Base-by-base conservation (phyloP, 2,888 invertebrate genomes). In the Ecliptopera silaceata region DNA sequence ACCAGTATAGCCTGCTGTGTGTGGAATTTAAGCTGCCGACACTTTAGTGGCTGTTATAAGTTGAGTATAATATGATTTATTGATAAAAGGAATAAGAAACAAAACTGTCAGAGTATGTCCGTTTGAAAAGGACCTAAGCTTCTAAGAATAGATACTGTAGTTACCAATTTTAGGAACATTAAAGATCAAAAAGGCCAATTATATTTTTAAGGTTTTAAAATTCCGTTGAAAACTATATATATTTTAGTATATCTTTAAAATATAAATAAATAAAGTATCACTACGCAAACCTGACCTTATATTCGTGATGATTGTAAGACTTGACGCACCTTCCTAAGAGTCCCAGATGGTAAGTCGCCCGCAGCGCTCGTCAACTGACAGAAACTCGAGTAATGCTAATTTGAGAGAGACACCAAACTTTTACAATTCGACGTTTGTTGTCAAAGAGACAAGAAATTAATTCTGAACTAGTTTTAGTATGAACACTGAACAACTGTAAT, bases 1-100 rank as follows among this genome's bases (percentile, higher is more conserved):
- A 71, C 69, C 66, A 61, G 70, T 68, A 70, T 72, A 71, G 72
- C 71, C 71, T 71, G 64, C 54, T 36, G 36, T 44, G 49, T 56
- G 51, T 57, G 63, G 46, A 63, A 44, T 63, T 51, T 51, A 56
- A 57, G 51, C 61, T 44, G 50, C 58, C 42, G 52, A 45, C 22
- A 41, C 41, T 58, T 47, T 54, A 51, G 15, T 29, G 38, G 38
- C 36, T 17, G 41, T 50, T 43, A n/a, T 22, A 17, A 38, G 20
- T 36, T 22, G 29, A 15, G 1, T 20, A 39, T 11, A 10, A 39
- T 18, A 42, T 13, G 6, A 43, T 43, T 39, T 39, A 39, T 39
- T 39, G 3, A 36, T 13, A 31, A 34, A 34, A 34, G 4, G 34
- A 34, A 34, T 34, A 4, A 34, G 12, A 34, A 26, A 34, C 34